Conservation (phyloP, 2,888 invertebrate species). For the Euclidia mi region DNA sequence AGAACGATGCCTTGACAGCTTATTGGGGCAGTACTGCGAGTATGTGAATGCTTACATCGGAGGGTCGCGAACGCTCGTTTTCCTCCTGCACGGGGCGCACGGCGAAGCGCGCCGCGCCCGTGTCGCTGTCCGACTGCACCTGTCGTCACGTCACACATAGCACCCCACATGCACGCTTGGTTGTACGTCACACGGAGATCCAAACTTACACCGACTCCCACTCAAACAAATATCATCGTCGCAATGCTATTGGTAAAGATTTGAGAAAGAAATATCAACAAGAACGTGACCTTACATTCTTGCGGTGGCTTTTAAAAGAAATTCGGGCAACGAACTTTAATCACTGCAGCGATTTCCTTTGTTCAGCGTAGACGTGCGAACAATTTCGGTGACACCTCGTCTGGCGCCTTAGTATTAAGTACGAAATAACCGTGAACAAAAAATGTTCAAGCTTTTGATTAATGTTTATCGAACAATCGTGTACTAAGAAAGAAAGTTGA, state of each 20-base stretch:
- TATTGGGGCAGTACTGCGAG: constrained; percentile 23
- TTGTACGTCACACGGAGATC: constrained; percentile 35
- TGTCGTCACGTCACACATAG: constrained; percentile 68
- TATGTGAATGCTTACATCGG: constrained; percentile 79
- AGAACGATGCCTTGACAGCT: constrained; percentile 3
- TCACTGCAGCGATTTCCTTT: background rate
- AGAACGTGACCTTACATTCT: too few species aligned
- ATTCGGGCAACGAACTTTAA: background rate
- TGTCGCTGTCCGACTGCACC: constrained; percentile 89
- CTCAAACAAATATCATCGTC: too few species aligned
- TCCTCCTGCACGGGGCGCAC: constrained; percentile 93
- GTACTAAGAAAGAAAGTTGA: background rate
- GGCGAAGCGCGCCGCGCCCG: constrained; percentile 90
- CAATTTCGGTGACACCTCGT: constrained; percentile 2
- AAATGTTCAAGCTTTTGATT: background rate
- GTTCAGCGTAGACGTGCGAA: background rate
- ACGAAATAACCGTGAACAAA: background rate
- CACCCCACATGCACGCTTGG: constrained; percentile 46
- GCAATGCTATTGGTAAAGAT: too few species aligned
- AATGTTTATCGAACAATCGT: background rate
- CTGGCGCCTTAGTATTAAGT: background rate
- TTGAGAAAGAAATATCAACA: too few species aligned
- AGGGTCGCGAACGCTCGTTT: constrained; percentile 89
- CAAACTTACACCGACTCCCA: background rate
- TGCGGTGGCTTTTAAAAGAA: background rate